Evolutionary conservation across 2,888 invertebrate species (phyloP), one percentile per base, ranked within the genome.

Genomic region (Dysmachus trigonus): DNA sequence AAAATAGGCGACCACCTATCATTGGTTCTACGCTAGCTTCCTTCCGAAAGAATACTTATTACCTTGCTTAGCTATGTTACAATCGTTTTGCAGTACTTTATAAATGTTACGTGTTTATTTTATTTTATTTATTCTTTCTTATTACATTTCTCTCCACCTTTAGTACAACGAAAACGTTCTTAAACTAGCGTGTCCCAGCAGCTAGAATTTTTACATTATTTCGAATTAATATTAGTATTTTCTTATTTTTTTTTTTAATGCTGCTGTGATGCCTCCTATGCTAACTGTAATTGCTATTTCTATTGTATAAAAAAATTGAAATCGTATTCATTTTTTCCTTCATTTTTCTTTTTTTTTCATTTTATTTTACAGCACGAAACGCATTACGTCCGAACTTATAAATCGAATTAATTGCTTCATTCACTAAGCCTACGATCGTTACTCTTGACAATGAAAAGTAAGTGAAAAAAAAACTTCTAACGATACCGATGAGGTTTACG

Each of bases 21-120:
- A 62, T 82, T 82, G 62, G 62, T 82, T 33, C 81, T 82, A 82
- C 35, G 35, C 18, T 82, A 82, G 18, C 53, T 82, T 51, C 47
- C 81, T 35, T 22, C 2, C 4, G 81, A 82, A 62, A 82, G 77
- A 77, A 27, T 74, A 74, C n/a, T 79, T 30, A 51, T 47, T 41
- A 41, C 15, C 41, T 41, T 47, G 27, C 41, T 79, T 47, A 79
- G 22, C 13, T 79, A 79, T 10, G 38, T 79, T 51, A 79, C 79
- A 79, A 79, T 13, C 8, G 18, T 41, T 41, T 10, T 41, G 10
- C 41, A 5, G 41, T 30, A n/a, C 2, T 71, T 10, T 71, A n/a
- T n/a, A n/a, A 30, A 71, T 22, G 8, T 41, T 41, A 41, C 10
- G 41, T 41, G 41, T 41, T 33, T 33, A 33, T 33, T 33, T 33